phyloP scores from a whole-genome alignment of 2,888 invertebrate genomes.

The Ochropacha duplaris region DNA sequence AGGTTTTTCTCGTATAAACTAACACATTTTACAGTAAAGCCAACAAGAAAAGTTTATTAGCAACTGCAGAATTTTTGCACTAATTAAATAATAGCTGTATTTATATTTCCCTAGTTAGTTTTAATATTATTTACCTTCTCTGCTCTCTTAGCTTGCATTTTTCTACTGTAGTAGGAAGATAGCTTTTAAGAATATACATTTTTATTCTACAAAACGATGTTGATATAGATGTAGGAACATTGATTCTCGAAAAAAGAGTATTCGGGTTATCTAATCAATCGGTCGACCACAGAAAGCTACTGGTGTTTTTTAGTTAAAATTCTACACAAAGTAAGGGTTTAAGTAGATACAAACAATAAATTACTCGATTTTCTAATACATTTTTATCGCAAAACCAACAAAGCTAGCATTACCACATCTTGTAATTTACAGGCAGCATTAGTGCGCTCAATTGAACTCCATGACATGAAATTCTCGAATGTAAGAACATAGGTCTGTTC shows the following conservation, averaged over 20 bases:
- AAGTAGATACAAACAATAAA: neutral
- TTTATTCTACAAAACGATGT: too few species aligned
- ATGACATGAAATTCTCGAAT: slow-evolving; percentile 27
- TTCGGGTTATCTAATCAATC: too few species aligned
- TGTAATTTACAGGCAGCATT: neutral
- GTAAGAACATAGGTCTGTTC: slow-evolving; percentile 51
- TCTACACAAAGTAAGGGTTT: neutral
- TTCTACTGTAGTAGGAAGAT: neutral
- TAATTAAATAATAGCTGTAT: neutral
- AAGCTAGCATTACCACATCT: neutral
- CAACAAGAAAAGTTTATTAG: slow-evolving; percentile 2
- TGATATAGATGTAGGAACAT: too few species aligned
- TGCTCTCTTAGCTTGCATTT: neutral
- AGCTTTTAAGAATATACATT: neutral
- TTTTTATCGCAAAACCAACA: neutral
- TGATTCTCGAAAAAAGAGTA: too few species aligned
- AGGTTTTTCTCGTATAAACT: slow-evolving; percentile 12
- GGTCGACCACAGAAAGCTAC: too few species aligned
- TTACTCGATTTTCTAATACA: neutral
- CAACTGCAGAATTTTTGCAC: slow-evolving; percentile 2
- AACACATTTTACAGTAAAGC: slow-evolving; percentile 13
- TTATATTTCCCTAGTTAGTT: neutral
- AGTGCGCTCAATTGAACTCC: neutral
- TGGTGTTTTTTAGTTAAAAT: too few species aligned
- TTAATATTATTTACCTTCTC: neutral